A percentile compares a stretch with the other conserved stretches of the same genome.
phyloP scores from a whole-genome alignment of 2,113 vertebrate species.

The Callithrix jacchus region DNA sequence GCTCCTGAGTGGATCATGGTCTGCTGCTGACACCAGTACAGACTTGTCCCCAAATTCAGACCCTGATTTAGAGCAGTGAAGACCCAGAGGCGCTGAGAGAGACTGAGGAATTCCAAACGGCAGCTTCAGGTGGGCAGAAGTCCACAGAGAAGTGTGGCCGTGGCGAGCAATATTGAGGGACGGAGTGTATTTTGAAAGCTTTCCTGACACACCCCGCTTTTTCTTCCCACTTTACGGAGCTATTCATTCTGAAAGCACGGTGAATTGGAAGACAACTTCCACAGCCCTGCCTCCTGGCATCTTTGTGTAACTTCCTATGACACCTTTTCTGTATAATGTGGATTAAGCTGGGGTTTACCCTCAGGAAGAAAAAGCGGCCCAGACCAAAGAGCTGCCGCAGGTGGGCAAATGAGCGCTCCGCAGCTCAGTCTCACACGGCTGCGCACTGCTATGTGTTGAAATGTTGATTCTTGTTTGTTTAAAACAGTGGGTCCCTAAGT shows the following conservation, averaged over 20 bases:
- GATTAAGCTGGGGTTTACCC: not conserved
- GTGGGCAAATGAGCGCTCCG: rapidly evolving
- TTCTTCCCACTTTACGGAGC: not conserved
- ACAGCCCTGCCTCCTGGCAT: not conserved
- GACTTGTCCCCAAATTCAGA: not conserved
- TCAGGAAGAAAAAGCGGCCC: not conserved
- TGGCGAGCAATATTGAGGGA: too few species aligned
- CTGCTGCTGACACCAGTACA: not conserved
- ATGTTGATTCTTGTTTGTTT: not conserved
- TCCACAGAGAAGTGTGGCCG: not conserved
- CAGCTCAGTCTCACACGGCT: not conserved
- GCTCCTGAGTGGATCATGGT: rapidly evolving
- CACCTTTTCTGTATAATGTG: not conserved
- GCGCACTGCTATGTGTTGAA: not conserved
- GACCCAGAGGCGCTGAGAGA: not conserved
- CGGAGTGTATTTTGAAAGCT: not conserved
- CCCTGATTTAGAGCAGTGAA: not conserved
- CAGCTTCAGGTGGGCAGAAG: too few species aligned
- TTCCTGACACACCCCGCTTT: not conserved
- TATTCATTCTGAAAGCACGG: not conserved
- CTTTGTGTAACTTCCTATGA: not conserved
- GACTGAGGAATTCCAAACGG: not conserved
- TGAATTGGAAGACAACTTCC: not conserved
- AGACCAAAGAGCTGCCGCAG: too few species aligned
- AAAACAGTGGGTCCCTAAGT: not conserved